A percentile compares a stretch with the other conserved stretches of the same genome.
phyloP scores from a whole-genome alignment of 2,113 vertebrate genomes.

The Stigmatopora nigra region DNA sequence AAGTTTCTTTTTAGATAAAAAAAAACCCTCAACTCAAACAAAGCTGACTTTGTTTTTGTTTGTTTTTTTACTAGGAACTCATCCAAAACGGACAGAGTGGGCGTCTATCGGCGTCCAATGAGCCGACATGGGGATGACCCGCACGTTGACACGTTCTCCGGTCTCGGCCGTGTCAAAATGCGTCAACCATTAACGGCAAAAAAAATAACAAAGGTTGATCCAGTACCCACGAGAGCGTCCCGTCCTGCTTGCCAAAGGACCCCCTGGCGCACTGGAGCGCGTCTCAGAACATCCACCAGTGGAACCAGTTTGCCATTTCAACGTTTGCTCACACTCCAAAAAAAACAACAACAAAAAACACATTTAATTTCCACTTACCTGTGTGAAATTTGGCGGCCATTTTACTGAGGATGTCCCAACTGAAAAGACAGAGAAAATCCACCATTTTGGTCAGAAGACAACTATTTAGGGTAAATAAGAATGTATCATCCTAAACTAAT shows the following conservation, averaged over 20 bases:
- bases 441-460: not conserved
- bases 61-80: not conserved
- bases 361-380: too few relatives aligned
- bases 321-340: not conserved
- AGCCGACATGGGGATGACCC: not conserved
- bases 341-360: too few relatives aligned
- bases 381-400: too few relatives aligned
- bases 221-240: constrained; percentile 42
- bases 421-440: not conserved
- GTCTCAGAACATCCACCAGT: constrained; percentile 35
- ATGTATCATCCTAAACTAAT: too few relatives aligned
- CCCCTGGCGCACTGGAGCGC: constrained; percentile 41
- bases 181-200: constrained; percentile 73
- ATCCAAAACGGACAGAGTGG: not conserved
- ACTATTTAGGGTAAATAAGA: not conserved
- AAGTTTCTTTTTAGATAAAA: too few relatives aligned
- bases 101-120: too few relatives aligned
- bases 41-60: too few relatives aligned
- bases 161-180: constrained; percentile 50
- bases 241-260: constrained; percentile 59
- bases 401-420: not conserved
- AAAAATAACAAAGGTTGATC: constrained; percentile 68
- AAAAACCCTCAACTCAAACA: too few relatives aligned
- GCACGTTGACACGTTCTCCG: constrained; percentile 31
- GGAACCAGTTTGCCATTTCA: not conserved